A percentile compares a stretch with the other conserved stretches of the same genome.
Evolutionary conservation across 2,113 vertebrate species (phyloP).

Genomic region (Microtus pennsylvanicus): DNA sequence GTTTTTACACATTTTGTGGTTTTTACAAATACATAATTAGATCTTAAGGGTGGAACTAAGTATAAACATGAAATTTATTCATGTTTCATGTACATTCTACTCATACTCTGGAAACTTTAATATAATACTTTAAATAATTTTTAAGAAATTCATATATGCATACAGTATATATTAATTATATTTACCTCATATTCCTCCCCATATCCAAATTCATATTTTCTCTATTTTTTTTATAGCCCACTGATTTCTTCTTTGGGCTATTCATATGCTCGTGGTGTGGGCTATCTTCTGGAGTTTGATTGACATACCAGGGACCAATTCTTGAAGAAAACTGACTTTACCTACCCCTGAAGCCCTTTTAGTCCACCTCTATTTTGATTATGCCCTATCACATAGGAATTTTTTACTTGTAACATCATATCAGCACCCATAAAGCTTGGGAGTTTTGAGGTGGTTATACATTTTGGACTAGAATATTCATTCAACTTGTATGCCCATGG

Average conservation of each 20-base stretch:
- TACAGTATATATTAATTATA: neutral
- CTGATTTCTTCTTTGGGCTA: neutral
- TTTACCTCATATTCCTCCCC: too few relatives aligned
- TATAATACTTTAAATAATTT: neutral
- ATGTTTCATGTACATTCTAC: neutral
- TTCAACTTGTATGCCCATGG: too few relatives aligned
- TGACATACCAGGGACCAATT: neutral
- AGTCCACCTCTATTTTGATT: neutral
- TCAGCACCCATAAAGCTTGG: neutral
- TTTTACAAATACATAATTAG: neutral
- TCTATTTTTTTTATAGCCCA: neutral
- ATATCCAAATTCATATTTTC: too few relatives aligned
- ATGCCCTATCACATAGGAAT: neutral
- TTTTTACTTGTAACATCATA: too few relatives aligned
- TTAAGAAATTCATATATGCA: neutral
- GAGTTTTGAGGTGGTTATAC: neutral
- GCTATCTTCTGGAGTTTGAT: too few relatives aligned
- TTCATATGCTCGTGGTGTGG: neutral
- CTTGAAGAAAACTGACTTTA: neutral
- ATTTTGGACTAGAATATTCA: neutral
- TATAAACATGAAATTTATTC: neutral
- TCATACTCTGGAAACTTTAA: neutral
- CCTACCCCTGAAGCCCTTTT: neutral
- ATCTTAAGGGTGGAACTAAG: neutral
- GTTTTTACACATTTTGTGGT: neutral